A percentile compares a stretch with the other conserved stretches of the same genome.
Conservation (phyloP, 2,888 invertebrate species). For the Alsophila aescularia region DNA sequence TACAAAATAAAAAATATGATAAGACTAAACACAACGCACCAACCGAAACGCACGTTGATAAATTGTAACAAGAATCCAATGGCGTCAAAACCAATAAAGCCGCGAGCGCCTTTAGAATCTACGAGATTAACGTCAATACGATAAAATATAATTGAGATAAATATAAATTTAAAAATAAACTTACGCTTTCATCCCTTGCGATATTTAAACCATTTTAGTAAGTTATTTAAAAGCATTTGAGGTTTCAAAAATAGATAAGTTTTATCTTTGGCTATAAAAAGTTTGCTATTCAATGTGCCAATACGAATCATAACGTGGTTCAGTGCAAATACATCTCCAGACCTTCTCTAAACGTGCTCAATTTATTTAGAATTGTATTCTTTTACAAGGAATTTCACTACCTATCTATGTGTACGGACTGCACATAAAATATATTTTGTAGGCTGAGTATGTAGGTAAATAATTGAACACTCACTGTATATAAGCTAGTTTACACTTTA, state of each 20-base stretch:
- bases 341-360: conserved; percentile 29
- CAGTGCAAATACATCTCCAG: conserved; percentile 29
- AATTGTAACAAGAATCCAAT: no score
- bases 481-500: no score
- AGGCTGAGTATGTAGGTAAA: no score
- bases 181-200: conserved; percentile 2
- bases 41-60: no score
- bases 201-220: not conserved
- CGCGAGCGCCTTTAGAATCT: no score
- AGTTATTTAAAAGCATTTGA: conserved; percentile 23
- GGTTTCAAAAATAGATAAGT: conserved; percentile 28
- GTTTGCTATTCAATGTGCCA: conserved; percentile 28
- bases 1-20: no score
- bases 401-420: conserved; percentile 10
- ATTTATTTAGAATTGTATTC: conserved; percentile 28
- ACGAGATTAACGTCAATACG: no score
- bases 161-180: not conserved
- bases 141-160: not conserved
- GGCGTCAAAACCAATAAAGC: no score
- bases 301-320: conserved; percentile 33
- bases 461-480: no score
- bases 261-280: conserved; percentile 27
- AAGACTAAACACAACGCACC: no score
- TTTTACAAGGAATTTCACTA: conserved; percentile 30
- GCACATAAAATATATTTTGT: conserved; percentile 7